Conservation (phyloP, 2,797 vertebrate species). For the Thalassophryne amazonica region DNA sequence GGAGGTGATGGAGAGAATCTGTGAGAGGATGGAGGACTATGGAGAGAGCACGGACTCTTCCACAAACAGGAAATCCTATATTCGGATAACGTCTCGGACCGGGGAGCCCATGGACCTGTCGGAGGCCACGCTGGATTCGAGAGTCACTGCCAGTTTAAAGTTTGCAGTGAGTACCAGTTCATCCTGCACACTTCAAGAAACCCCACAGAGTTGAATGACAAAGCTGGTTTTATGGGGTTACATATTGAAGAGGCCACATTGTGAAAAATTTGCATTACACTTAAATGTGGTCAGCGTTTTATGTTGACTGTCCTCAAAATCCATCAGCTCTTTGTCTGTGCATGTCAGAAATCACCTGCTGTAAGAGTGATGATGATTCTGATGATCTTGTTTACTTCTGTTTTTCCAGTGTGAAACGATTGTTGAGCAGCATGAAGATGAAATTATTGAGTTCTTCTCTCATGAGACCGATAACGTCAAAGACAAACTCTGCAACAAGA, state of each 20-base stretch:
- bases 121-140: constrained; percentile 82
- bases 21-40: constrained; percentile 94
- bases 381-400: too few species aligned
- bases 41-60: constrained; percentile 80
- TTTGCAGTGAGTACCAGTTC: constrained; percentile 82
- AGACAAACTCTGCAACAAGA: constrained; percentile 94
- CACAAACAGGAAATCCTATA: constrained; percentile 85
- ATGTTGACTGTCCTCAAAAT: too few species aligned
- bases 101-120: constrained; percentile 85
- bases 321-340: too few species aligned
- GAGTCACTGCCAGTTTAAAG: constrained; percentile 86
- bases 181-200: neutral
- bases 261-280: too few species aligned
- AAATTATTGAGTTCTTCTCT: constrained; percentile 93
- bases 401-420: constrained; percentile 91
- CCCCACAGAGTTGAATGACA: neutral
- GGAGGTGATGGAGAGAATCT: constrained; percentile 89
- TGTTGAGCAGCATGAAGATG: constrained; percentile 93
- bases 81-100: constrained; percentile 80
- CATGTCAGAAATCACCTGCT: too few species aligned
- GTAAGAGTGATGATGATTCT: too few species aligned
- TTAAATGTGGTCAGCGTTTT: too few species aligned
- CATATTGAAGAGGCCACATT: too few species aligned
- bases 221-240: too few species aligned
- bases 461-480: constrained; percentile 91